Percentiles rank a stretch among this genome's conserved stretches.
These are phyloP conservation scores for Neocloeon triangulifer DNA, from an alignment of 1,140 invertebrate species.

Conservation along the genomic window DNA sequence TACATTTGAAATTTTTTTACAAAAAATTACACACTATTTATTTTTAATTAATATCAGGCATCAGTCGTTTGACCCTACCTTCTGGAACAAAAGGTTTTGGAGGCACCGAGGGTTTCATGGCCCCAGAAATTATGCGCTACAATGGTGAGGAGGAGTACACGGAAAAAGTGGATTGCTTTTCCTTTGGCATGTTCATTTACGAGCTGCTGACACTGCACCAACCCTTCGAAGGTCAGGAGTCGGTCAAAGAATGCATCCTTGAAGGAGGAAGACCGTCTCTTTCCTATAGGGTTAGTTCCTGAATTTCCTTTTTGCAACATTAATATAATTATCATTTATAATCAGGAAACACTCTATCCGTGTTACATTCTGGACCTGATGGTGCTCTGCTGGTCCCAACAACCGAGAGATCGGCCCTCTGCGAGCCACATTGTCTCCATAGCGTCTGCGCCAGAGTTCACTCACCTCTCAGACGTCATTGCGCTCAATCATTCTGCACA, in stretches of 20 bases:
- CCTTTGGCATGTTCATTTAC: conserved; percentile 98
- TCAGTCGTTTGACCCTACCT: conserved; percentile 66
- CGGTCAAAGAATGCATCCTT: conserved; percentile 85
- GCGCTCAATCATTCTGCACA: conserved; percentile 31
- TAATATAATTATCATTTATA: conserved; percentile 4
- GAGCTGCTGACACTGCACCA: conserved; percentile 82
- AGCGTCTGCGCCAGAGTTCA: conserved; percentile 77
- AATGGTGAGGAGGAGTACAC: conserved; percentile 98
- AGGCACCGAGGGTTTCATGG: conserved; percentile 95
- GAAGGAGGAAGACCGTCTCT: conserved; percentile 80
- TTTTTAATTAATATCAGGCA: conserved; percentile 26
- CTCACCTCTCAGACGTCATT: conserved; percentile 63
- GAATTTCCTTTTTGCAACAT: conserved; percentile 2
- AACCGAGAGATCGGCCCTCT: conserved; percentile 65
- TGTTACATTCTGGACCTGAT: conserved; percentile 83
- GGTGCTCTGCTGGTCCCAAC: conserved; percentile 85
- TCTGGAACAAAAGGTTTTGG: conserved; percentile 94
- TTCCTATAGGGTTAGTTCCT: conserved; percentile 39
- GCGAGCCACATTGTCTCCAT: conserved; percentile 86
- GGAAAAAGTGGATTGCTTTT: conserved; percentile 96
- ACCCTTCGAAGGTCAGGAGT: conserved; percentile 87
- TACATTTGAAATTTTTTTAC: conserved; percentile 14
- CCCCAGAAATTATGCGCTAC: conserved; percentile 92
- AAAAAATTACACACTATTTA: neutral
- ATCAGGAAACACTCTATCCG: conserved; percentile 52